These are phyloP conservation scores for Anhinga rufa DNA, from an alignment of 2,113 vertebrate species.

Conservation along the genomic window DNA sequence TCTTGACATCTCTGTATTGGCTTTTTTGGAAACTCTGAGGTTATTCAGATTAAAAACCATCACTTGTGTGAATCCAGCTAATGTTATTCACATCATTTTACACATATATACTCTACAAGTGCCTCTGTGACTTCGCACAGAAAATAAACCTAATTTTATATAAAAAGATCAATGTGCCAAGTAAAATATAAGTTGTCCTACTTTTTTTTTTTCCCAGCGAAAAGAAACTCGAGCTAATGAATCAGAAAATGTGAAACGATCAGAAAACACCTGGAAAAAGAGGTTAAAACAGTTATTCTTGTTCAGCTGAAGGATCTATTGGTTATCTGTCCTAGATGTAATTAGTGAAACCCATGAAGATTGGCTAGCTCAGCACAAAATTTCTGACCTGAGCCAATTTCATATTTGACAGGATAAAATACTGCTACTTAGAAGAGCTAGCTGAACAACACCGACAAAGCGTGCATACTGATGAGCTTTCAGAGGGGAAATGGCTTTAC, in stretches of 20 bases:
- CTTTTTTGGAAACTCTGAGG: not conserved
- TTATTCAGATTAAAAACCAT: not conserved
- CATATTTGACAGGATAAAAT: conserved; percentile 20
- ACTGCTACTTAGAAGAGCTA: not conserved
- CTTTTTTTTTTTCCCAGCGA: not conserved
- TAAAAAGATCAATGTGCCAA: not conserved
- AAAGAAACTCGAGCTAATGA: not conserved
- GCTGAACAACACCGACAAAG: not conserved
- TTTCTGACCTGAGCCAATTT: not conserved
- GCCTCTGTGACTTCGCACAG: not conserved
- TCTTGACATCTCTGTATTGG: not conserved
- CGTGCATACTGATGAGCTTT: not conserved
- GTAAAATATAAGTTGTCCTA: not conserved
- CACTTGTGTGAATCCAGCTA: not conserved
- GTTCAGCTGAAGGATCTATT: not conserved
- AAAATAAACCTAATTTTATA: not conserved
- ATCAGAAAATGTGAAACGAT: not conserved
- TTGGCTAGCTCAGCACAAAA: not conserved
- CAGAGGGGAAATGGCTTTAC: not conserved
- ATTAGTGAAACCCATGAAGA: not conserved
- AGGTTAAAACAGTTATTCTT: not conserved
- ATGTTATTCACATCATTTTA: not conserved
- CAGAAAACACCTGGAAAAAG: not conserved
- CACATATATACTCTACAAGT: not conserved
- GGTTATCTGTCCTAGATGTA: not conserved